Evolutionary conservation across 2,113 vertebrate species (phyloP).

Genomic region (Chiloscyllium plagiosum): DNA sequence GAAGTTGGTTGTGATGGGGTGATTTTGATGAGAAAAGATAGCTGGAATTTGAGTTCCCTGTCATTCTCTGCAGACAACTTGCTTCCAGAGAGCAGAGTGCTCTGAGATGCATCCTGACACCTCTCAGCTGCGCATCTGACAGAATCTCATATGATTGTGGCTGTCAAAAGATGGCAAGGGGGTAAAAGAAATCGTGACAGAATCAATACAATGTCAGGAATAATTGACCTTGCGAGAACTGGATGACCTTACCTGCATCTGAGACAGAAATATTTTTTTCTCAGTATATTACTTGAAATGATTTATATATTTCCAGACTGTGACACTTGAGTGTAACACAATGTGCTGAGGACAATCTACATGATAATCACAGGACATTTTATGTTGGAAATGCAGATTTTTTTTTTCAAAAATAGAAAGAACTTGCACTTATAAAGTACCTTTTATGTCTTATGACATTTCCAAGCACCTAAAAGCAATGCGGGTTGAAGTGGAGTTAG

Average conservation of each 20-base stretch:
- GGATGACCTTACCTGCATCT: not conserved
- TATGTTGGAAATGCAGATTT: too few relatives aligned
- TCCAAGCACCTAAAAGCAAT: not conserved
- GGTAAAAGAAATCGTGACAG: not conserved
- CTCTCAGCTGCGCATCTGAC: not conserved
- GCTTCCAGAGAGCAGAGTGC: not conserved
- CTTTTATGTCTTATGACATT: not conserved
- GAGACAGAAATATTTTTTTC: constrained; percentile 20
- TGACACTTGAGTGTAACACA: not conserved
- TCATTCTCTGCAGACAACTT: not conserved
- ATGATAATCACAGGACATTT: not conserved
- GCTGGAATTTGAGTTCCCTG: not conserved
- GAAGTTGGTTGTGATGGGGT: not conserved
- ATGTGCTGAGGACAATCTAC: not conserved
- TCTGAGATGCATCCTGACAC: not conserved
- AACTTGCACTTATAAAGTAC: not conserved
- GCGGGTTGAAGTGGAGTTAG: not conserved
- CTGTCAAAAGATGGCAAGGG: constrained; percentile 26
- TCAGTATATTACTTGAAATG: not conserved
- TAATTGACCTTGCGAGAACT: constrained; percentile 11
- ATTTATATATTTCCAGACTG: not conserved
- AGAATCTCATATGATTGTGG: constrained; percentile 35
- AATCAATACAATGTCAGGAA: constrained; percentile 18
- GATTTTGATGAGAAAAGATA: not conserved
- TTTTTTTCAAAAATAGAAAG: not conserved